Conservation (phyloP, 1,140 invertebrate species). For the Zelostemma sp. region DNA sequence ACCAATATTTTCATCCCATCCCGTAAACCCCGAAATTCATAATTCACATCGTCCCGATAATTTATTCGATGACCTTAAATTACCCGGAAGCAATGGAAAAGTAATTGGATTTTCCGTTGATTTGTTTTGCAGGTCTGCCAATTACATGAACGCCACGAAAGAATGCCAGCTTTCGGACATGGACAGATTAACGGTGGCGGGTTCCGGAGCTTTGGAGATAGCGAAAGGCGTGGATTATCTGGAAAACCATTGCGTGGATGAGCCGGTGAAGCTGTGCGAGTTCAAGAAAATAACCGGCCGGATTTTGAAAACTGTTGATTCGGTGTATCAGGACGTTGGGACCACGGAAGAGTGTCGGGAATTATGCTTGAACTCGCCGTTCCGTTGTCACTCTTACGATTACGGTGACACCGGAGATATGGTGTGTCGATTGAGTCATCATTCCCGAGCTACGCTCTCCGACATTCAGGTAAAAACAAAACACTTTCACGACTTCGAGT, state of each 20-base stretch:
- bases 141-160: slow-evolving; percentile 87
- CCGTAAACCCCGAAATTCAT: no score
- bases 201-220: slow-evolving; percentile 79
- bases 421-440: slow-evolving; percentile 92
- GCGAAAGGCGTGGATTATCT: slow-evolving; percentile 85
- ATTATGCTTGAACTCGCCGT: slow-evolving; percentile 88
- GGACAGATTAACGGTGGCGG: slow-evolving; percentile 88
- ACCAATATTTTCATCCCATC: no score
- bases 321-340: slow-evolving; percentile 90
- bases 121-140: slow-evolving; percentile 84
- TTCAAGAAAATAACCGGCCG: slow-evolving; percentile 89
- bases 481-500: not conserved
- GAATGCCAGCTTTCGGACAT: slow-evolving; percentile 90
- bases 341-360: slow-evolving; percentile 89
- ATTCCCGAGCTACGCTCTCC: slow-evolving; percentile 87
- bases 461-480: slow-evolving; percentile 80
- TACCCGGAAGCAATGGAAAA: no score
- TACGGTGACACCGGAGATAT: slow-evolving; percentile 93
- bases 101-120: not conserved
- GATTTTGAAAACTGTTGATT: slow-evolving; percentile 94
- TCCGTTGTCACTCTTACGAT: slow-evolving; percentile 92
- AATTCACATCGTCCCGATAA: no score
- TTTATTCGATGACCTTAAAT: no score
- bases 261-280: slow-evolving; percentile 91
- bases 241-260: slow-evolving; percentile 91